Percentiles rank a stretch among this genome's conserved stretches.
phyloP scores from a whole-genome alignment of 23 tunicate species.

The Oikopleura dioica region DNA sequence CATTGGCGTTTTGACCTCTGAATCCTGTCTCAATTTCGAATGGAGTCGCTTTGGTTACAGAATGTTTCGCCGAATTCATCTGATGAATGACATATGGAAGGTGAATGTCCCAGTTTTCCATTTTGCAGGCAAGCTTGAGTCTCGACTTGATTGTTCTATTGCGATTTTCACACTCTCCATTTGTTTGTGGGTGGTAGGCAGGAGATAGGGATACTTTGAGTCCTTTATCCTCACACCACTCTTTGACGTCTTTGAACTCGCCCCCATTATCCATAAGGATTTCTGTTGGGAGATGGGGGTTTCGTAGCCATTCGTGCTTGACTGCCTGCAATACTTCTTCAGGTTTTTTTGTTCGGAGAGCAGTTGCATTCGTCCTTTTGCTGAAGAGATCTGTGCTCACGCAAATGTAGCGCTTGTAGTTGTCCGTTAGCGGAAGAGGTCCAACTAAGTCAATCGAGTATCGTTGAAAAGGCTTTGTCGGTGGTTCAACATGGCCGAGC shows the following conservation, averaged over 20 bases:
- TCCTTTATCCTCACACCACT: background rate
- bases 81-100: background rate
- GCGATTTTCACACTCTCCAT: background rate
- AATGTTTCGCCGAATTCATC: background rate
- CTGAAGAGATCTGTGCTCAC: background rate
- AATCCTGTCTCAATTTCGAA: slow-evolving; percentile 2
- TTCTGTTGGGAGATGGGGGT: background rate
- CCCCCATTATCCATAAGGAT: background rate
- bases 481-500: background rate
- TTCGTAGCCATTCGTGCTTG: background rate
- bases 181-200: slow-evolving; percentile 1
- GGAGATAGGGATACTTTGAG: background rate
- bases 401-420: background rate
- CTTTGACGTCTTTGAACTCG: background rate
- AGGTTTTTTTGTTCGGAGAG: background rate
- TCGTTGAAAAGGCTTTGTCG: background rate
- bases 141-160: background rate
- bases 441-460: background rate
- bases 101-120: background rate
- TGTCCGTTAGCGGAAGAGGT: background rate
- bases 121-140: background rate
- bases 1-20: background rate
- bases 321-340: background rate
- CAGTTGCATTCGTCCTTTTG: background rate
- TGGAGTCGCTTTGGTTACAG: background rate